phyloP scores from a whole-genome alignment of 2,888 invertebrate genomes.

The Choristoneura rosaceana region DNA sequence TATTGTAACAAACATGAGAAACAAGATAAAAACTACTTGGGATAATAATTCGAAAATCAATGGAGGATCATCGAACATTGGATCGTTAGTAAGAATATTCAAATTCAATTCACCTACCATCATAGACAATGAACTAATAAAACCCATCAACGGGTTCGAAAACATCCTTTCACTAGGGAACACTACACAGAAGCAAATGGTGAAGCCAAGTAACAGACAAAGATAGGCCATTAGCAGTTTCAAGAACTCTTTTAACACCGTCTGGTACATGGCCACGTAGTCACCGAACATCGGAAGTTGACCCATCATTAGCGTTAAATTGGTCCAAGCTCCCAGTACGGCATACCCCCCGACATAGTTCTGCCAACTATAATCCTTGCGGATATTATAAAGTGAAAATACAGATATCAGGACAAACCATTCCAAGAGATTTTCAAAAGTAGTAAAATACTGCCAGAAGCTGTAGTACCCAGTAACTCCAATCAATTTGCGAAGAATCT shows the following conservation, averaged over 20 bases:
- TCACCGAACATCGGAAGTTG: slow-evolving; percentile 95
- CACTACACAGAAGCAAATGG: slow-evolving; percentile 94
- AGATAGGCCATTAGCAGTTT: slow-evolving; percentile 93
- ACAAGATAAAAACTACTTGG: slow-evolving; percentile 92
- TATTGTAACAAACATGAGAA: slow-evolving; percentile 93
- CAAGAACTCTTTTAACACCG: slow-evolving; percentile 93
- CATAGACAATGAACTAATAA: slow-evolving; percentile 94
- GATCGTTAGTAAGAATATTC: slow-evolving; percentile 90
- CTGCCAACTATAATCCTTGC: slow-evolving; percentile 93
- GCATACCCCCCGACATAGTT: slow-evolving; percentile 95
- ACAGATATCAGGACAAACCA: slow-evolving; percentile 95
- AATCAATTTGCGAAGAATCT: slow-evolving; percentile 91
- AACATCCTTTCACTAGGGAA: slow-evolving; percentile 93
- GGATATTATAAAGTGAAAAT: slow-evolving; percentile 92
- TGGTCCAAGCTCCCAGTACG: slow-evolving; percentile 94
- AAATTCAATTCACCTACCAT: slow-evolving; percentile 95
- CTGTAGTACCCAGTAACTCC: slow-evolving; percentile 93
- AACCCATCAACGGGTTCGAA: slow-evolving; percentile 92
- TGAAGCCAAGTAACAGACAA: slow-evolving; percentile 93
- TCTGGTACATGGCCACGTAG: slow-evolving; percentile 96
- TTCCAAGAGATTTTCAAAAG: slow-evolving; percentile 93
- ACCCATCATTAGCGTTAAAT: slow-evolving; percentile 95
- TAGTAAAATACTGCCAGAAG: slow-evolving; percentile 91
- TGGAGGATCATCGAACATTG: slow-evolving; percentile 88
- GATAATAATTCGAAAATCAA: slow-evolving; percentile 91